Percentiles rank a stretch among this genome's conserved stretches.
phyloP scores from a whole-genome alignment of 2,888 invertebrate genomes.

The Pelosia muscerda region DNA sequence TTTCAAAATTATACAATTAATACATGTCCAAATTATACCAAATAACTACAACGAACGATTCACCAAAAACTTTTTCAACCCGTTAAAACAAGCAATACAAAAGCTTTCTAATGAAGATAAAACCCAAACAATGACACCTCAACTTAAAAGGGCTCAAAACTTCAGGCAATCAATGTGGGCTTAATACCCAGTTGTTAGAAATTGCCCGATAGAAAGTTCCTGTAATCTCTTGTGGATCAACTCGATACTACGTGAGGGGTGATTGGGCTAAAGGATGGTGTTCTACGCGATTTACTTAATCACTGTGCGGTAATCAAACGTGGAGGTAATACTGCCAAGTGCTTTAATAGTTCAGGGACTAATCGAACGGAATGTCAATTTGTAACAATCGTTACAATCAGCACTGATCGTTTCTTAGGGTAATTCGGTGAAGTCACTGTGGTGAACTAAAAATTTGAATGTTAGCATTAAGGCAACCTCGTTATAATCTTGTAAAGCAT shows the following conservation, averaged over 20 bases:
- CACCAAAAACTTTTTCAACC: constrained; percentile 4
- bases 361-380: constrained; percentile 19
- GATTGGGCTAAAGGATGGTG: constrained; percentile 60
- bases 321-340: constrained; percentile 47
- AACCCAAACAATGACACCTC: constrained; percentile 57
- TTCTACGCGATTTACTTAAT: constrained; percentile 70
- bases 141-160: constrained; percentile 60
- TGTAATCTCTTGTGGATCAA: constrained; percentile 63
- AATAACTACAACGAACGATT: constrained; percentile 16
- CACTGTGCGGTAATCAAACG: constrained; percentile 64
- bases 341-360: constrained; percentile 30
- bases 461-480: no score
- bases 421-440: no score
- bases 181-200: constrained; percentile 59
- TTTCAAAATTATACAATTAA: no score
- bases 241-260: constrained; percentile 60
- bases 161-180: constrained; percentile 56
- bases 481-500: no score
- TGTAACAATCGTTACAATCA: constrained; percentile 1
- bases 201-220: constrained; percentile 63
- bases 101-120: constrained; percentile 44
- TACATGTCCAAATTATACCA: no score
- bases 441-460: no score
- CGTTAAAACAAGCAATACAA: constrained; percentile 22
- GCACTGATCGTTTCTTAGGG: not conserved